Evolutionary conservation across 2,888 invertebrate species (phyloP), one percentile per base, ranked within the genome.

Genomic region (Caenorhabditis sp.): DNA sequence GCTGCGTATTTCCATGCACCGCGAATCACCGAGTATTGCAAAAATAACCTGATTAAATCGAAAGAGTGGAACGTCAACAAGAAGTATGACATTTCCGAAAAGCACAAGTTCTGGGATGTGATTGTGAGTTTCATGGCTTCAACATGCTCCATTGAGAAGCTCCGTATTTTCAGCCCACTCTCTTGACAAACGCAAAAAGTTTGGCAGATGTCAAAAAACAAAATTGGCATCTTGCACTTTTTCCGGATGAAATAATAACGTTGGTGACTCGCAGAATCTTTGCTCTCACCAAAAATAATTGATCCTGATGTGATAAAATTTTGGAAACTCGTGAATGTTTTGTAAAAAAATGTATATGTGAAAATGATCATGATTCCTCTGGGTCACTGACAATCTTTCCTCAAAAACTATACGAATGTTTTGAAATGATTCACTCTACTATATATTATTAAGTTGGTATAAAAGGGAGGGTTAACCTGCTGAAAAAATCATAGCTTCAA

Each of bases 351-450:
- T 22, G 43, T 43, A n/a, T n/a, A n/a, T 43, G 20, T 43, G 43
- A 22, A 11, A 22, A 24, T 37, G 6, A n/a, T 37, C 8, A 22
- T 7, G 22, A 43, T n/a, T n/a, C n/a, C n/a, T n/a, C n/a, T n/a
- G n/a, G n/a, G n/a, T n/a, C n/a, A n/a, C n/a, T n/a, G n/a, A n/a
- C n/a, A n/a, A n/a, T n/a, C n/a, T n/a, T n/a, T n/a, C n/a, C n/a
- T n/a, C n/a, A n/a, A n/a, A n/a, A n/a, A n/a, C n/a, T n/a, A 43
- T 43, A 43, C 43, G 43, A 22, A 43, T 43, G 43, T 43, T 43
- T 43, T 43, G 4, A 43, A n/a, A n/a, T n/a, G n/a, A n/a, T n/a
- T n/a, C n/a, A n/a, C n/a, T n/a, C n/a, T n/a, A n/a, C n/a, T n/a
- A n/a, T n/a, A n/a, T n/a, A n/a, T n/a, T n/a, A n/a, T n/a, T n/a